Conservation (phyloP, 2,888 invertebrate genomes). For the Rhyacophila evoluta region DNA sequence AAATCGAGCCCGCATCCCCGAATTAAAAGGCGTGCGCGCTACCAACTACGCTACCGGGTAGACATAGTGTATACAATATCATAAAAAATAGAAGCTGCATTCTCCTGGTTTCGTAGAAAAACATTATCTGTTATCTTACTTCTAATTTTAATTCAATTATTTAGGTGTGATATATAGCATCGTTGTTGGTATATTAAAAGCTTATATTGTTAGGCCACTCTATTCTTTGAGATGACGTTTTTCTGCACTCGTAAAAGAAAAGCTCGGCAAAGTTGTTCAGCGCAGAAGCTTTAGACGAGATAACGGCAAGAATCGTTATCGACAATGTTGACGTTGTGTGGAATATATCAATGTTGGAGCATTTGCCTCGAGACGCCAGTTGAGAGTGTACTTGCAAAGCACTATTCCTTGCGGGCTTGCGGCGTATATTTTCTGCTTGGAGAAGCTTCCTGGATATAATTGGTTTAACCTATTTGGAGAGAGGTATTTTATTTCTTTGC, state of each 20-base stretch:
- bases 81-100: no score
- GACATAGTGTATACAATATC: no score
- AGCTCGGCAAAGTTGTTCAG: background rate
- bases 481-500: background rate
- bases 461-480: conserved; percentile 6
- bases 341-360: conserved; percentile 9
- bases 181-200: no score
- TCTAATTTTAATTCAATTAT: no score
- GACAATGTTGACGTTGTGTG: background rate
- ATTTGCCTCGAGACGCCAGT: background rate
- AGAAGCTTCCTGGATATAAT: conserved; percentile 5
- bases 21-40: no score
- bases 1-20: no score
- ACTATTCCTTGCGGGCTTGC: background rate
- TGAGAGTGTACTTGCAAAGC: background rate
- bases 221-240: background rate
- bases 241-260: background rate
- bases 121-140: no score
- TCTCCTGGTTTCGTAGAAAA: no score
- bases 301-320: background rate
- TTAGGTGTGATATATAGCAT: no score
- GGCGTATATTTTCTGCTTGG: background rate
- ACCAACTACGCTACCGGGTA: no score
- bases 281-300: background rate
- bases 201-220: no score